Evolutionary conservation across 2,113 vertebrate genomes (phyloP), one percentile per base, ranked within the genome.

Genomic region (Gracilinanus agilis): DNA sequence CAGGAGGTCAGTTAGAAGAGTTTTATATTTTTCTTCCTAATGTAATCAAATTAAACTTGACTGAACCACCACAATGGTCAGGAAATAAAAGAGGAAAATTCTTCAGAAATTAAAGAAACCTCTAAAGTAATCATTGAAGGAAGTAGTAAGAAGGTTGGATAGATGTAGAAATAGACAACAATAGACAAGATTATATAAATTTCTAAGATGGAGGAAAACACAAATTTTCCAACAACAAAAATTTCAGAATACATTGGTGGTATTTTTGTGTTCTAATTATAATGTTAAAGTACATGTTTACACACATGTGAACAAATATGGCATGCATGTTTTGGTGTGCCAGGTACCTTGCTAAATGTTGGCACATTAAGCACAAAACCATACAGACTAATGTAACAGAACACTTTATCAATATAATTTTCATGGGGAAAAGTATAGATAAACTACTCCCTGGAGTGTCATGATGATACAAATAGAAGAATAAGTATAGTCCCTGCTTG

Each of bases 111-210:
- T 44, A 12, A 90, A 23, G 29, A 29, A n/a, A 25, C 0, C 27
- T 94, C 44, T 75, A n/a, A 75, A 75, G 54, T 56, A 40, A 94
- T n/a, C 11, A 44, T 34, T 58, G 2, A 53, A 24, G 19, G 34
- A n/a, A 75, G 5, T 67, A 12, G 49, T 49, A 49, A 49, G 29
- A n/a, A 7, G 55, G 8, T 90, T 94, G 49, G 13, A 67, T 23
- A 75, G 58, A 90, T 83, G 93, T 96, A 89, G 40, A 93, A 90
- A 95, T 53, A 90, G 96, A 92, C 27, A 90, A 25, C 0, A 27
- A 91, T 95, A 93, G 67, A 90, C 94, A 93, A 94, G 94, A 11
- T 58, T 90, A 53, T 34, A 91, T 93, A 4, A 90, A 44, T 95
- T 95, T 94, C 25, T 67, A 88, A 54, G 24, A 55, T 93, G 44